A percentile compares a stretch with the other conserved stretches of the same genome.
Evolutionary conservation across 2,797 vertebrate genomes (phyloP).

Genomic region (Siniperca obscura): DNA sequence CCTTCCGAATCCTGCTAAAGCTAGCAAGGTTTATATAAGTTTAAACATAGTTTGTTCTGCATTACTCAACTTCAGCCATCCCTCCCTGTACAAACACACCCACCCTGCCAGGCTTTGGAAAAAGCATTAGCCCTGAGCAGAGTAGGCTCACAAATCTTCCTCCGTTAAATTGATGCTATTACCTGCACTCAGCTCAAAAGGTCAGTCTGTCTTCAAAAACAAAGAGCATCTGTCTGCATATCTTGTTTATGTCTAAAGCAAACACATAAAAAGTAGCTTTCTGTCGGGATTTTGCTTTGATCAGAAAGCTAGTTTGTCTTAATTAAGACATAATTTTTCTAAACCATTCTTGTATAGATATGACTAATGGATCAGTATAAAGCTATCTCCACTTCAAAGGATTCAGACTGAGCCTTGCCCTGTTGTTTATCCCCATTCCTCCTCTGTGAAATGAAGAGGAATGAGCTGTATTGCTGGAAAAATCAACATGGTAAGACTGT

Average conservation of each 20-base stretch:
- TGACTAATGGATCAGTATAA: constrained; percentile 9
- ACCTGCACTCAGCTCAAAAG: constrained; percentile 70
- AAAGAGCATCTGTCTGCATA: constrained; percentile 70
- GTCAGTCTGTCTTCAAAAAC: constrained; percentile 67
- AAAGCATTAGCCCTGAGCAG: constrained; percentile 45
- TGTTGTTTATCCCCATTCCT: constrained; percentile 6
- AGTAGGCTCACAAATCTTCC: constrained; percentile 56
- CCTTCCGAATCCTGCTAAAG: constrained; percentile 47
- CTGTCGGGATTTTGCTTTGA: constrained; percentile 58
- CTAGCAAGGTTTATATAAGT: constrained; percentile 54
- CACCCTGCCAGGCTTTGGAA: constrained; percentile 28
- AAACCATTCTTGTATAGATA: background rate
- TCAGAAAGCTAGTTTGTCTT: constrained; percentile 44
- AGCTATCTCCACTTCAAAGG: constrained; percentile 49
- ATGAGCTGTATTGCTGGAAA: background rate
- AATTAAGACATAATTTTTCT: constrained; percentile 24
- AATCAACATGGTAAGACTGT: constrained; percentile 12
- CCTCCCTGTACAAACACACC: constrained; percentile 30
- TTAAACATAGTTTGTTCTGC: constrained; percentile 58
- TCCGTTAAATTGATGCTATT: constrained; percentile 73
- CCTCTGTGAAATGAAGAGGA: constrained; percentile 6
- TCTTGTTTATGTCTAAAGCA: constrained; percentile 63
- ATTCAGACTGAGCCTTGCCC: constrained; percentile 7
- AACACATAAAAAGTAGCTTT: constrained; percentile 28
- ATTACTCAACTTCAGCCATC: constrained; percentile 34